These are phyloP conservation scores for Tipula lateralis DNA, from an alignment of 2,888 invertebrate genomes.

Conservation along the genomic window DNA sequence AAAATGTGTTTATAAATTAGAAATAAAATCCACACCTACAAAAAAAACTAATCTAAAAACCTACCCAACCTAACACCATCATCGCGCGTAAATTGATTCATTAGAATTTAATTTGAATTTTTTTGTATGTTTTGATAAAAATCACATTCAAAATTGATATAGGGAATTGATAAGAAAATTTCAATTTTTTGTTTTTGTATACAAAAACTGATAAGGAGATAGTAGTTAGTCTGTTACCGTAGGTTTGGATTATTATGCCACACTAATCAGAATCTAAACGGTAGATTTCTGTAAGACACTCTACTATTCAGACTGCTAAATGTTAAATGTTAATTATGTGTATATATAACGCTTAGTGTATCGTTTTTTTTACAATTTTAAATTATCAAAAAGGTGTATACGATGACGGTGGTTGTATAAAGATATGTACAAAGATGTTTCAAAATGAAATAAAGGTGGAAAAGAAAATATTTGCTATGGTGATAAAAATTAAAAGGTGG, in stretches of 20 bases:
- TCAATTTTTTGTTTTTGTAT: background rate
- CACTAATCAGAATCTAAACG: background rate
- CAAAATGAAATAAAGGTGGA: background rate
- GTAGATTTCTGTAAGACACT: background rate
- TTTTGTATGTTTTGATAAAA: background rate
- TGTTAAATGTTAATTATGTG: background rate
- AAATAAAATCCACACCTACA: background rate
- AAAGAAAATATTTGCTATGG: background rate
- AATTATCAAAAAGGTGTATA: background rate
- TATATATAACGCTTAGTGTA: background rate
- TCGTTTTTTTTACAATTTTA: background rate
- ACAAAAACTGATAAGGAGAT: background rate
- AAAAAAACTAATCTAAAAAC: background rate
- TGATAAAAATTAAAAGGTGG: background rate
- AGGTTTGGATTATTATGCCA: background rate
- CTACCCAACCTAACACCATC: background rate
- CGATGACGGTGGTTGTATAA: background rate
- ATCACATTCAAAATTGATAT: background rate
- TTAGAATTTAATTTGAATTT: slow-evolving; percentile 3
- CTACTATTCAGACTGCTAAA: background rate
- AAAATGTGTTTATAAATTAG: background rate
- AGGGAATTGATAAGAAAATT: background rate
- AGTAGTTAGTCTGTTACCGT: background rate
- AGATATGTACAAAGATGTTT: background rate
- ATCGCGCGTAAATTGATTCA: background rate